Percentiles rank a stretch among this genome's conserved stretches.
Conservation (phyloP, 2,113 vertebrate genomes). For the Scopus umbretta region DNA sequence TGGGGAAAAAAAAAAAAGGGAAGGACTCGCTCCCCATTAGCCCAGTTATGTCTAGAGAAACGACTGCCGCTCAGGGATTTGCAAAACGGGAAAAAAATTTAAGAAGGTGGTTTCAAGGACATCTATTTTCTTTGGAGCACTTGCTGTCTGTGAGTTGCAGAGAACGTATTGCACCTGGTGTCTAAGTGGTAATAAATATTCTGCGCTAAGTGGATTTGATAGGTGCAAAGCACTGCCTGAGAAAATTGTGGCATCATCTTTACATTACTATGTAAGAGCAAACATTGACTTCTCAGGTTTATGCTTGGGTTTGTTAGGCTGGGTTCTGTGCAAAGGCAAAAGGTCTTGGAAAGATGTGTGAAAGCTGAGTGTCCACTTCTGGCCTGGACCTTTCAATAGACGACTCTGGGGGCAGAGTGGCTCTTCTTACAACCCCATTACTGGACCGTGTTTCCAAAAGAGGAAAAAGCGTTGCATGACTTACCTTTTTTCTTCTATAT, state of each 20-base stretch:
- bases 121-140: neutral
- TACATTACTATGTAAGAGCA: neutral
- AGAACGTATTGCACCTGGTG: neutral
- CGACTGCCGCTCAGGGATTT: neutral
- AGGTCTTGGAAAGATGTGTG: neutral
- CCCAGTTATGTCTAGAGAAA: neutral
- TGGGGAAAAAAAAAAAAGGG: neutral
- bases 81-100: neutral
- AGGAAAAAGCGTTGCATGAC: neutral
- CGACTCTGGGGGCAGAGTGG: neutral
- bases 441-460: neutral
- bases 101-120: neutral
- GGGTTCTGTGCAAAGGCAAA: neutral
- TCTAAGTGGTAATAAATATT: neutral
- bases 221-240: neutral
- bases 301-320: neutral
- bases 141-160: neutral
- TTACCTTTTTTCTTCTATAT: neutral
- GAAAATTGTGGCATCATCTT: neutral
- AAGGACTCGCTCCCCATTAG: neutral
- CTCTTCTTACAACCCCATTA: neutral
- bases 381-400: neutral
- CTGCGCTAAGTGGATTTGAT: neutral
- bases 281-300: neutral
- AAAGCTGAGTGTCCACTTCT: neutral